Base-by-base conservation (phyloP, 2,888 invertebrate species). In the Dascillus cervinus region DNA sequence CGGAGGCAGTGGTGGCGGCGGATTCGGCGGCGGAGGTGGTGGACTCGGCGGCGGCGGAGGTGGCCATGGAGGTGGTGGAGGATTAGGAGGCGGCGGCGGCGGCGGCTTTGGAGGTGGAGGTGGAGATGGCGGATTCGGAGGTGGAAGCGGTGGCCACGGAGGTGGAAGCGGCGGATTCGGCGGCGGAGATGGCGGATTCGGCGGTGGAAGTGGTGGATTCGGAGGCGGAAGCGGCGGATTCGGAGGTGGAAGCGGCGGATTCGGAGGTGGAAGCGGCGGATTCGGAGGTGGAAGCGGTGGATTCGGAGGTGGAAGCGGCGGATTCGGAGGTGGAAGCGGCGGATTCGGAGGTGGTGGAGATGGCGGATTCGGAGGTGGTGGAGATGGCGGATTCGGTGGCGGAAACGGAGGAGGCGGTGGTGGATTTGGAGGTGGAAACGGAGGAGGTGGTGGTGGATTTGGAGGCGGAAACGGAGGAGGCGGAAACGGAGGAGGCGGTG, bases 31-130 rank as follows among this genome's bases (percentile, higher is more conserved):
- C 8, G 17, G 17, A 4, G 17, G 17, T 8, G 8, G 17, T 8
- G 17, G 17, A 6, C 5, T 4, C 4, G 15, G 17, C 8, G 8
- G 27, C 5, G 30, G 40, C 30, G 15, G 25, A 12, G 49, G 41
- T n/a, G 39, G 41, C 17, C 37, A 46, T 15, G 44, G 42, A 13
- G 40, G 46, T 11, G 41, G 44, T 8, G 41, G 41, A 11, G 50
- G 17, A 17, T 30, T 26, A 11, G 36, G 36, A 32, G 12, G 15
- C 15, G 42, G 50, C 28, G 50, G 47, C 10, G 43, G 48, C 4
- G 26, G 41, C n/a, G 44, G 53, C 4, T 48, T 48, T 15, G 34
- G 20, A 11, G 44, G 41, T 8, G 32, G 28, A 12, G 33, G 15
- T 10, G 24, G 5, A 5, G 29, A 13, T 12, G 22, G 29, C 22